Percentiles rank a stretch among this genome's conserved stretches.
These are phyloP conservation scores for Otus sunia DNA, from an alignment of 2,113 vertebrate genomes.

Conservation along the genomic window DNA sequence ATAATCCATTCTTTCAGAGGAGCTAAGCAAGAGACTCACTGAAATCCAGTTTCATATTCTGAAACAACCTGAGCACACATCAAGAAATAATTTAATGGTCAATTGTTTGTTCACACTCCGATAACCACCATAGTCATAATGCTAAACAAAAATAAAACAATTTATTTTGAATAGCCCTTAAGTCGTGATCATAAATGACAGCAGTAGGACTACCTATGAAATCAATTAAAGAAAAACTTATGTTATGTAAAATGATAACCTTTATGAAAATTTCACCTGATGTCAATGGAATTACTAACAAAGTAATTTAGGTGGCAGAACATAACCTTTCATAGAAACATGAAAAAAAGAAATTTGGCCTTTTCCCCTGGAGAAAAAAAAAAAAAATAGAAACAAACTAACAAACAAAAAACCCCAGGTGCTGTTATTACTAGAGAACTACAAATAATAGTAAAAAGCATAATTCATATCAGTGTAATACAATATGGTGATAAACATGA, in stretches of 20 bases:
- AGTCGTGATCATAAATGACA: background rate
- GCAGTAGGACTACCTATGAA: background rate
- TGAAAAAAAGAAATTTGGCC: fast-evolving
- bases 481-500: background rate
- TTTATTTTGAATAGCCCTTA: background rate
- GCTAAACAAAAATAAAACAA: background rate
- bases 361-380: background rate
- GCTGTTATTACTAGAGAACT: background rate
- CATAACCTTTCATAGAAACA: background rate
- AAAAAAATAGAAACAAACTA: background rate
- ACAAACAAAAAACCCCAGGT: fast-evolving
- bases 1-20: background rate
- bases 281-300: background rate
- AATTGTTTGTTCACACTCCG: background rate
- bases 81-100: background rate
- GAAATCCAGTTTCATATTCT: background rate
- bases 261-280: background rate
- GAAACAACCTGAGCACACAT: background rate
- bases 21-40: background rate
- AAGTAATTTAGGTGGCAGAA: background rate
- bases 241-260: background rate
- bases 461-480: background rate
- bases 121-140: background rate
- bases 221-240: background rate
- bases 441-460: background rate